Evolutionary conservation across 1,140 invertebrate species (phyloP).

Genomic region (Triops cancriformis): DNA sequence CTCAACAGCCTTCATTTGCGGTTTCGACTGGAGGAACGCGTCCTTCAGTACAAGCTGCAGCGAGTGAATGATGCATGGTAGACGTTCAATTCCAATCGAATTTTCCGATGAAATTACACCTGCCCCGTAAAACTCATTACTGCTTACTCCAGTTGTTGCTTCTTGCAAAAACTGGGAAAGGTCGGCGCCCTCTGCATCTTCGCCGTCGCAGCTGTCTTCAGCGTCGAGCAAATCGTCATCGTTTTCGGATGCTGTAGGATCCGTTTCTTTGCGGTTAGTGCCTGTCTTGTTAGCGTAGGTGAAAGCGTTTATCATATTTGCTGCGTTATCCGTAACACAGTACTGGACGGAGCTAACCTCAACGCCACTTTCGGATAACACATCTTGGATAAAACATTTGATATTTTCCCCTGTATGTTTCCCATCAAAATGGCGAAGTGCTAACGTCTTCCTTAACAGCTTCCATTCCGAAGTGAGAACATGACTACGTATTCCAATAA

Average conservation of each 20-base stretch:
- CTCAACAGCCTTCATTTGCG: not conserved
- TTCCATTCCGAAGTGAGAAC: not conserved
- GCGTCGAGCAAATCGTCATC: too few relatives aligned
- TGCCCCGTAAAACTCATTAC: not conserved
- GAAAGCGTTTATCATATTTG: constrained; percentile 14
- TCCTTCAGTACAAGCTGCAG: constrained; percentile 19
- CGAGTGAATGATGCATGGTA: constrained; percentile 2
- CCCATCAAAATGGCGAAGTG: not conserved
- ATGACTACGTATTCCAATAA: not conserved
- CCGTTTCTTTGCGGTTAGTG: too few relatives aligned
- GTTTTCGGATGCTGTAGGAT: too few relatives aligned
- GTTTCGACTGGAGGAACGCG: not conserved
- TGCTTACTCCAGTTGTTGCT: too few relatives aligned
- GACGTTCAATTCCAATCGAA: not conserved
- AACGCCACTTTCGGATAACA: not conserved
- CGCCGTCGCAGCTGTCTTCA: too few relatives aligned
- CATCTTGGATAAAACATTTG: too few relatives aligned
- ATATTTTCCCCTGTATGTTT: constrained; percentile 14
- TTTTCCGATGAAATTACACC: not conserved
- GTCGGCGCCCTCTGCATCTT: too few relatives aligned
- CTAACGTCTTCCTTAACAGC: not conserved
- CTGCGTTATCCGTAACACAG: constrained; percentile 1
- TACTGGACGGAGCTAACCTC: not conserved
- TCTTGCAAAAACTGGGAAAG: too few relatives aligned
- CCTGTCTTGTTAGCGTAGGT: too few relatives aligned